Evolutionary conservation across 2,113 vertebrate species (phyloP).

Genomic region (Syrrhaptes paradoxus): DNA sequence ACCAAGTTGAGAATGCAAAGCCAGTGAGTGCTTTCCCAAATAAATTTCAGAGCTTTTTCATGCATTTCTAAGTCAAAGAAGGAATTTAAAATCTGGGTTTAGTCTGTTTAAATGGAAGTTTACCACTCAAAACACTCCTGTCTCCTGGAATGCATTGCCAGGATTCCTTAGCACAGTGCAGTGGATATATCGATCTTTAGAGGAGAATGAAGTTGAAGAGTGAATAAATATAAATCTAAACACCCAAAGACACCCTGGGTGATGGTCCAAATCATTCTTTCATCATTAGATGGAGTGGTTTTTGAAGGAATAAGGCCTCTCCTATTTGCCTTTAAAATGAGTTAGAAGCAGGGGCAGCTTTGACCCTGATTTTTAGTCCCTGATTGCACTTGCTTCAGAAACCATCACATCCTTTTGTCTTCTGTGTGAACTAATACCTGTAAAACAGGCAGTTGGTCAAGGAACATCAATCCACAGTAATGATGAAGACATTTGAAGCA

Average conservation of each 20-base stretch:
- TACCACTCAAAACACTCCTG: not conserved
- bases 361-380: not conserved
- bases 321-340: not conserved
- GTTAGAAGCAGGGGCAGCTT: not conserved
- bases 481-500: not conserved
- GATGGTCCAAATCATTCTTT: not conserved
- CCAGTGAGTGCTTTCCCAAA: not conserved
- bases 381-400: not conserved
- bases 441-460: not conserved
- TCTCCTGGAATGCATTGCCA: not conserved
- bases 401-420: not conserved
- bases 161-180: not conserved
- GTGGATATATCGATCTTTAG: not conserved
- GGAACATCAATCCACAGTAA: not conserved
- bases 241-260: not conserved
- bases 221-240: not conserved
- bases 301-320: not conserved
- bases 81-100: not conserved
- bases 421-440: not conserved
- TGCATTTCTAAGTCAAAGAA: not conserved
- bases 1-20: not conserved
- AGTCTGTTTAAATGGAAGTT: slow-evolving; percentile 14
- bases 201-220: not conserved
- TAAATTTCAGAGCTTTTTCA: not conserved
- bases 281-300: not conserved